Evolutionary conservation across 1,140 invertebrate genomes (phyloP).

Genomic region (Drosophila nebulosa): DNA sequence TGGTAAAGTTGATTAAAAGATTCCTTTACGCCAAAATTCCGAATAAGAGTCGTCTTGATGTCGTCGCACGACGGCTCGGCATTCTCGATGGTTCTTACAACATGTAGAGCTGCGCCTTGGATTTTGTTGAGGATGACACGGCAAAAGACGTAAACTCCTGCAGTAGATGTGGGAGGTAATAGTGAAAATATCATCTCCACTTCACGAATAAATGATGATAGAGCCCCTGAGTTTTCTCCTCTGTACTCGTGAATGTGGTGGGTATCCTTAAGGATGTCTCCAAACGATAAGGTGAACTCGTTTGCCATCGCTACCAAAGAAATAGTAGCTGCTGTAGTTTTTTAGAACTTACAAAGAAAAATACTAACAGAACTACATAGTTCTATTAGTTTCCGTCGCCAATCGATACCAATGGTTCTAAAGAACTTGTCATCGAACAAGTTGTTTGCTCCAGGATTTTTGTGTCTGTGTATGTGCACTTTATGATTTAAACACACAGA

Average conservation of each 20-base stretch:
- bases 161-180: not conserved
- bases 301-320: not conserved
- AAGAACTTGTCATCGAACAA: not conserved
- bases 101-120: slow-evolving; percentile 27
- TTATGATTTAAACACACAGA: no score
- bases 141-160: not conserved
- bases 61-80: slow-evolving; percentile 2
- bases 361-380: slow-evolving; percentile 14
- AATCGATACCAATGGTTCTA: not conserved
- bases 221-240: slow-evolving; percentile 28
- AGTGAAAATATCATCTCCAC: not conserved
- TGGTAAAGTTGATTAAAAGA: not conserved
- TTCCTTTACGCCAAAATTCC: not conserved
- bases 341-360: slow-evolving; percentile 8
- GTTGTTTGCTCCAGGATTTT: not conserved
- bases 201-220: slow-evolving; percentile 36
- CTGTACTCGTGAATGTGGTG: slow-evolving; percentile 6
- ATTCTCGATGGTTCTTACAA: slow-evolving; percentile 24
- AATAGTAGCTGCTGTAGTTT: slow-evolving; percentile 9
- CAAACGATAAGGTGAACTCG: not conserved
- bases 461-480: no score
- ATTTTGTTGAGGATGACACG: slow-evolving; percentile 31
- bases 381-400: not conserved
- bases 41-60: not conserved
- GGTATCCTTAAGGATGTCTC: not conserved